Conservation (phyloP, 2,888 invertebrate species). For the Cryptus armator region DNA sequence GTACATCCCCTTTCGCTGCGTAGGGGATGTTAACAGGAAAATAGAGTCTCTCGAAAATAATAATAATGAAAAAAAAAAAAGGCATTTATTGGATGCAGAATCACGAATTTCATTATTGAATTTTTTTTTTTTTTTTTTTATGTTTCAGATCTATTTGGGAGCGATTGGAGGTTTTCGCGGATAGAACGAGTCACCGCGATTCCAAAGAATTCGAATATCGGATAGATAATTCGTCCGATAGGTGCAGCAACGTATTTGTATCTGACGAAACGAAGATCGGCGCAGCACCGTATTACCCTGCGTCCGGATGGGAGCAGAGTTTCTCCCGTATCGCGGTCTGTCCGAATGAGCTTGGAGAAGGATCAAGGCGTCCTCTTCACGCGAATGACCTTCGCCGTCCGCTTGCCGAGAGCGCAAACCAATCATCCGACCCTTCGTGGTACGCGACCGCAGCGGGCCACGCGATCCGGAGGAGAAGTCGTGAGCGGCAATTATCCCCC, state of each 20-base stretch:
- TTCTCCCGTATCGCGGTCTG: slow-evolving; percentile 2
- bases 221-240: slow-evolving; percentile 38
- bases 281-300: slow-evolving; percentile 17
- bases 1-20: too few relatives aligned
- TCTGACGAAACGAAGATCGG: slow-evolving; percentile 28
- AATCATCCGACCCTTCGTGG: slow-evolving; percentile 48
- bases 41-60: too few relatives aligned
- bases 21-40: too few relatives aligned
- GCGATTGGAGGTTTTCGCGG: slow-evolving; percentile 68
- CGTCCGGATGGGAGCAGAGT: slow-evolving; percentile 19
- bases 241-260: slow-evolving; percentile 19
- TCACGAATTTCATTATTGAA: not conserved
- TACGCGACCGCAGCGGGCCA: slow-evolving; percentile 33
- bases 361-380: slow-evolving; percentile 17
- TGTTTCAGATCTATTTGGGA: slow-evolving; percentile 73
- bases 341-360: slow-evolving; percentile 32
- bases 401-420: slow-evolving; percentile 32
- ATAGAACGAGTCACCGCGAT: slow-evolving; percentile 65
- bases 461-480: slow-evolving; percentile 44
- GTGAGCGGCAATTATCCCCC: slow-evolving; percentile 34
- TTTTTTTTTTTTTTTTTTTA: slow-evolving; percentile 28
- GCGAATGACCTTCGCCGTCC: slow-evolving; percentile 52
- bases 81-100: not conserved
- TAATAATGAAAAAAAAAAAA: not conserved
- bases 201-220: slow-evolving; percentile 60